phyloP scores from a whole-genome alignment of 1,140 invertebrate species.

The Ceratina australensis region DNA sequence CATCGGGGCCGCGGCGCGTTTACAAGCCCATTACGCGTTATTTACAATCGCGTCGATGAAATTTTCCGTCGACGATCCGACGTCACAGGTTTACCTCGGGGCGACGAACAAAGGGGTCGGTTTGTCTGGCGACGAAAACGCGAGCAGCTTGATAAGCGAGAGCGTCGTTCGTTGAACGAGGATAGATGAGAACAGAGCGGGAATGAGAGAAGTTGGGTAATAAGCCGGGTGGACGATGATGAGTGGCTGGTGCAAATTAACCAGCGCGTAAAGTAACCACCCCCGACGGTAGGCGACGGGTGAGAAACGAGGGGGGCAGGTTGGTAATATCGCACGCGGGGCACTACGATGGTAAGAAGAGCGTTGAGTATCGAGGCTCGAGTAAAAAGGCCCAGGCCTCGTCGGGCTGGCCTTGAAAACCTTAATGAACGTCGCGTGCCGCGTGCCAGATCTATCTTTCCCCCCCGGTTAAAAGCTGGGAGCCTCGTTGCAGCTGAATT shows the following conservation, averaged over 20 bases:
- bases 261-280: conserved; percentile 71
- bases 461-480: background rate
- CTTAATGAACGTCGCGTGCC: conserved; percentile 69
- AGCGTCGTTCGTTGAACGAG: background rate
- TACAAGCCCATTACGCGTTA: conserved; percentile 41
- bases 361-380: conserved; percentile 8
- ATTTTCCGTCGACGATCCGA: conserved; percentile 26
- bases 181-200: conserved; percentile 12
- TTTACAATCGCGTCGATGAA: conserved; percentile 23
- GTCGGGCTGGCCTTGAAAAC: conserved; percentile 21
- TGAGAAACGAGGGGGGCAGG: background rate
- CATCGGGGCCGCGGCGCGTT: conserved; percentile 16
- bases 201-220: conserved; percentile 56
- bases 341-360: conserved; percentile 9
- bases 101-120: conserved; percentile 42
- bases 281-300: conserved; percentile 51
- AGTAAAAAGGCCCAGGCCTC: conserved; percentile 51
- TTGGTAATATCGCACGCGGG: too few relatives aligned
- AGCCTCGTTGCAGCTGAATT: background rate
- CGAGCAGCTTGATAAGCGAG: background rate
- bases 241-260: conserved; percentile 73
- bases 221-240: conserved; percentile 66
- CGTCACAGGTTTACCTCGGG: conserved; percentile 18
- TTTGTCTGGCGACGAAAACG: conserved; percentile 36
- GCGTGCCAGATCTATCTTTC: conserved; percentile 38